A percentile compares a stretch with the other conserved stretches of the same genome.
Conservation (phyloP, 2,113 vertebrate species). For the Spea multiplicata region DNA sequence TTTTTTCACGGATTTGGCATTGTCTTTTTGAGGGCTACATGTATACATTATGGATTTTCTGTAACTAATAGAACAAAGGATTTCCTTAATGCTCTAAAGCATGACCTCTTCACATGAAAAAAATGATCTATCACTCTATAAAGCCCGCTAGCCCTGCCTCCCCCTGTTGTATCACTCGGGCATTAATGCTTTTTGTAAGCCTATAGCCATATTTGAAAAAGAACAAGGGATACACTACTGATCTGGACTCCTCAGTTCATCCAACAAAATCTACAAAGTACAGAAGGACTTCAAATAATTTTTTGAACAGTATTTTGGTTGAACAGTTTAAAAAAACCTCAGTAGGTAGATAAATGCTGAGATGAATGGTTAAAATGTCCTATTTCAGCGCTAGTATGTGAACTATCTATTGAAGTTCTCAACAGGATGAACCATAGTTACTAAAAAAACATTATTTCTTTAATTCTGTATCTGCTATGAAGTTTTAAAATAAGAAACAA, state of each 20-base stretch:
- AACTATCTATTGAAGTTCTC: not conserved
- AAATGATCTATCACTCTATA: not conserved
- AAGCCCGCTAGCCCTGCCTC: not conserved
- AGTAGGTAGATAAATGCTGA: conserved; percentile 11
- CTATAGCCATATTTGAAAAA: conserved; percentile 14
- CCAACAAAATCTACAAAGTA: conserved; percentile 34
- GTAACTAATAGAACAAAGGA: not conserved
- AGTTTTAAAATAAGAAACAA: too few relatives aligned
- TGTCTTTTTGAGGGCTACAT: too few relatives aligned
- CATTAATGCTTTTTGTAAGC: conserved; percentile 18
- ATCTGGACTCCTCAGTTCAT: conserved; percentile 14
- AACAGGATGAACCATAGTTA: not conserved
- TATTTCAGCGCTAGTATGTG: not conserved
- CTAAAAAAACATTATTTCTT: not conserved
- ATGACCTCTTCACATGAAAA: not conserved
- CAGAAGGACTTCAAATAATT: conserved; percentile 8
- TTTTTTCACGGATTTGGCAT: too few relatives aligned
- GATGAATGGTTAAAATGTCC: conserved; percentile 23
- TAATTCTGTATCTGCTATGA: not conserved
- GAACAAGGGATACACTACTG: conserved; percentile 16
- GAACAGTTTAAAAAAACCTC: not conserved
- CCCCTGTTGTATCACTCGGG: conserved; percentile 1
- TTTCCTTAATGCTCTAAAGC: not conserved
- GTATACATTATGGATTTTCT: too few relatives aligned
- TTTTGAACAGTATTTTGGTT: conserved; percentile 2